Evolutionary conservation across 2,113 vertebrate species (phyloP), one percentile per base, ranked within the genome.

Genomic region (Dicrurus megarhynchus): DNA sequence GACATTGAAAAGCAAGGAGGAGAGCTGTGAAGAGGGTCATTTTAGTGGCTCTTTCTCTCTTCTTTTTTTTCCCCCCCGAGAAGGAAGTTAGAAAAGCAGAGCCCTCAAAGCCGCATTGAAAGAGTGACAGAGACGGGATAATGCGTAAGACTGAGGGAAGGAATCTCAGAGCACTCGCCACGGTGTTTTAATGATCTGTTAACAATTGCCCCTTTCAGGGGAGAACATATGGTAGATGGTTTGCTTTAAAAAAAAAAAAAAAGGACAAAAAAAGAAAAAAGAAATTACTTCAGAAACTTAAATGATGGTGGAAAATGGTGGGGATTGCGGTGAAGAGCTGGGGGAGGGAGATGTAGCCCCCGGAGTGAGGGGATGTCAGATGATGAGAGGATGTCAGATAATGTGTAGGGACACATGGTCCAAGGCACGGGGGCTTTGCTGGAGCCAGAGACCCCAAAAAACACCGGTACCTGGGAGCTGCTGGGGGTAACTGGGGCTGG

Each of bases 151-250:
- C 20, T 16, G 89, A 93, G 96, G 94, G 95, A 97, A 96, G 96
- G 97, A 96, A 96, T 97, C 92, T 91, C 93, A 32, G 94, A 96
- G 96, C 94, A 87, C 95, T 95, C 52, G 92, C 97, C 94, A 93
- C 97, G 87, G 94, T 97, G 96, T 98, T 96, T 96, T 97, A 97
- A 98, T 97, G 96, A 96, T 97, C 97, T 96, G 93, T 96, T 96
- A 97, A 97, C 97, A 98, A 97, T 98, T 97, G 82, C 91, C 94
- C 95, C 95, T 98, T 98, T 98, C 97, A 98, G 82, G 78, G 89
- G 83, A 94, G 97, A 98, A 97, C 97, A 98, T 98, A 98, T 98
- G 97, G 97, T 97, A 93, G 97, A 97, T 97, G 97, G 93, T 97
- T 98, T 98, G 97, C 97, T 97, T 96, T 27, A 86, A 82, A 89